Base-by-base conservation (phyloP, 2,888 invertebrate genomes). In the Malthinus flaveolus region DNA sequence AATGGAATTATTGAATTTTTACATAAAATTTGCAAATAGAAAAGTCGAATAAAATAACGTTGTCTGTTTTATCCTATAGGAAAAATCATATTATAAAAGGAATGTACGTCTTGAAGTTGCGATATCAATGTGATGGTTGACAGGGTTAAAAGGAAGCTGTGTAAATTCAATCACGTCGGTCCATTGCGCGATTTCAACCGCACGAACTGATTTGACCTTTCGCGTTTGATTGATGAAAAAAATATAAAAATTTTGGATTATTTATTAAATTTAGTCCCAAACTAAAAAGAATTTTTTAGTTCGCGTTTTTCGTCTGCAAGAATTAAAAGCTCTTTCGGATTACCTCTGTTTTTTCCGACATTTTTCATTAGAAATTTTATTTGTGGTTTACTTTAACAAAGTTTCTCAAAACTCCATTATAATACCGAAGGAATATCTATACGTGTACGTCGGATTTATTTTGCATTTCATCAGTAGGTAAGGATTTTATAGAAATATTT, bases 81-180 rank as follows among this genome's bases (percentile, higher is more conserved):
- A 46, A 54, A 51, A 54, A 48, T 47, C 39, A 36, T 54, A n/a
- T n/a, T n/a, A 37, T 48, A 39, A 39, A 46, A 35, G 13, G 45
- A 45, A 46, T 52, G 45, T 23, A 33, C 42, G 42, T 33, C 36
- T 51, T 42, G 11, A 45, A 33, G 45, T 48, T 23, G 49, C 31
- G 34, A 49, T 55, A 55, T 55, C 55, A 33, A 51, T 34, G 53
- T 49, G 61, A 51, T 59, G 57, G 51, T 56, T 56, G 56, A 61
- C 60, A 61, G 63, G 56, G 59, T 57, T 59, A 63, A 67, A 67
- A 66, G 64, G 64, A 64, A 59, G 58, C 57, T 56, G 63, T 64
- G 67, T 59, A 67, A 67, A 67, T 67, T 66, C 62, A 67, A 66
- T 67, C 65, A 61, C 45, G 61, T 56, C 63, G 63, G 63, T 64